These are phyloP conservation scores for Brenthis ino DNA, from an alignment of 2,888 invertebrate species.

Conservation along the genomic window DNA sequence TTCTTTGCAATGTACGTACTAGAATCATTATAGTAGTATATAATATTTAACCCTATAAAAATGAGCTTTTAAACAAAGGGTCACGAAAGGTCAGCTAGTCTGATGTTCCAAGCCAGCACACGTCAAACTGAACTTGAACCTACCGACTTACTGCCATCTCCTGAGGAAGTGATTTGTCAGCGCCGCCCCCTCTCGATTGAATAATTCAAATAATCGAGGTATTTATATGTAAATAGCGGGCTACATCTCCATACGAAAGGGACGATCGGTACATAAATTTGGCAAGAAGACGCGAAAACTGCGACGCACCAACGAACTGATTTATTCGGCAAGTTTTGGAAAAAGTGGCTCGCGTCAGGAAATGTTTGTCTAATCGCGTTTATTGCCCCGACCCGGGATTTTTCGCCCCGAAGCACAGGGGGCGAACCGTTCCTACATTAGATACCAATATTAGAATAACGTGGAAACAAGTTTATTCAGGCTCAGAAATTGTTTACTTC, in stretches of 20 bases:
- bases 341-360: conserved; percentile 80
- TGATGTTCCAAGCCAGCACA: conserved; percentile 59
- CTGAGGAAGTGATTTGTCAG: conserved; percentile 82
- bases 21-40: no score
- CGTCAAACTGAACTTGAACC: conserved; percentile 69
- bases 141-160: conserved; percentile 75
- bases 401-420: conserved; percentile 67
- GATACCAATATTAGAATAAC: conserved; percentile 42
- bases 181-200: conserved; percentile 82
- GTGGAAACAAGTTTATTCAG: conserved; percentile 48
- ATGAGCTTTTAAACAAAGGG: conserved; percentile 26
- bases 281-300: conserved; percentile 80
- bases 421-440: conserved; percentile 47
- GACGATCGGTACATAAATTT: conserved; percentile 83
- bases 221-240: conserved; percentile 82
- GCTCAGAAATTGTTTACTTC: conserved; percentile 35
- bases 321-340: conserved; percentile 80
- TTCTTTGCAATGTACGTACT: neutral
- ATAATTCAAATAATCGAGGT: conserved; percentile 83
- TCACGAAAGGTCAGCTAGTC: conserved; percentile 39
- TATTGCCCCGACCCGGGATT: conserved; percentile 70
- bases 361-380: conserved; percentile 82
- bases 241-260: conserved; percentile 83
- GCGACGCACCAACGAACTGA: conserved; percentile 80
- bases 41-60: conserved; percentile 7